Evolutionary conservation across 1,140 invertebrate species (phyloP), one percentile per base, ranked within the genome.

Genomic region (Pseudoatta argentina): DNA sequence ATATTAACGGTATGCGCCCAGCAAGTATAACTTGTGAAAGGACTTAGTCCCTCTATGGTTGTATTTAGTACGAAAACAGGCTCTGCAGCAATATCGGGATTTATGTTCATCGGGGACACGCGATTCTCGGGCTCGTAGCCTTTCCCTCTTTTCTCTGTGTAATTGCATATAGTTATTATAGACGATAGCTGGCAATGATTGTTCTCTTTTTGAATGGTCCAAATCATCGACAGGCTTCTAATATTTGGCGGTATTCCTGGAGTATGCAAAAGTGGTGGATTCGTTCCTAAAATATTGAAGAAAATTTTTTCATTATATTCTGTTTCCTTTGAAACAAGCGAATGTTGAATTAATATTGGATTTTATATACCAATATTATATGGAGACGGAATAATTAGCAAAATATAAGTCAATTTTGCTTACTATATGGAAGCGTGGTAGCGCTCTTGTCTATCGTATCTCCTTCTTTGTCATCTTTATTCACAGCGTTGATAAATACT

Each of bases 21-120:
- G 66, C 94, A 94, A 39, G 51, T 57, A n/a, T 94, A 94, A 24
- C 30, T 71, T 24, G 93, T 94, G 34, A 85, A 92, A 14, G 94
- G 92, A 77, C 88, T 92, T 7, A 94, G 39, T 71, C 85, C 30
- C 0, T 75, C 14, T 6, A 94, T 67, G 10, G 71, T 87, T 6
- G 85, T 48, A 24, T 86, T 86, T 8, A 89, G 6, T 16, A 34
- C 16, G n/a, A 66, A 5, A n/a, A 53, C 21, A 64, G 66, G 30
- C 51, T 79, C 24, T 73, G 55, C 61, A 61, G 7, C 44, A 10
- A 3, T 53, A 24, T 64, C 5, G 21, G n/a, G 3, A 7, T 87
- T 10, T 53, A 77, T 76, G 14, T 69, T 64, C 21, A 7, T 44
- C 10, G 3, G 1, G 8, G 48, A 27, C 1, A n/a, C 44, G 34